These are phyloP conservation scores for Palythoa grandis DNA, from an alignment of 92 coral and sea anemone species.

Conservation along the genomic window DNA sequence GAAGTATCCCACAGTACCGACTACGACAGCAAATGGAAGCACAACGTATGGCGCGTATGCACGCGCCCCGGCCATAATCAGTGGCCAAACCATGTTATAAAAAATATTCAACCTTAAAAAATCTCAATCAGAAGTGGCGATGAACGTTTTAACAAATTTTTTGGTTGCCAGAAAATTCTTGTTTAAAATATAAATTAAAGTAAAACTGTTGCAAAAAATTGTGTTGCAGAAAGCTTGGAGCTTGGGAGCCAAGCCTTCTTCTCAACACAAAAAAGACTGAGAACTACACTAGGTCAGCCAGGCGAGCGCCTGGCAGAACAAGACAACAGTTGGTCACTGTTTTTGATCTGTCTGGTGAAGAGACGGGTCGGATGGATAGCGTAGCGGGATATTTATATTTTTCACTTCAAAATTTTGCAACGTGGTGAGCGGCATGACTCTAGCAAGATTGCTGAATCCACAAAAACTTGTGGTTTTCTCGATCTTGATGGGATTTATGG, in stretches of 20 bases:
- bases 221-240: background rate
- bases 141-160: background rate
- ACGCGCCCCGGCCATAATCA: constrained; percentile 76
- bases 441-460: constrained; percentile 50
- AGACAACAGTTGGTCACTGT: constrained; percentile 37
- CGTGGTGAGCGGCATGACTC: constrained; percentile 2
- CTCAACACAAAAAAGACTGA: background rate
- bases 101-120: constrained; percentile 3
- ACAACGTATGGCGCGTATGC: constrained; percentile 93
- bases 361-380: constrained; percentile 24
- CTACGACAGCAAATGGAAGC: constrained; percentile 85
- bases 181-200: background rate
- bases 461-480: constrained; percentile 60
- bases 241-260: constrained; percentile 17
- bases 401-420: background rate
- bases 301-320: constrained; percentile 53
- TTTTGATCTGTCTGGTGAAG: background rate
- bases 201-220: background rate
- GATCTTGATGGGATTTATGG: constrained; percentile 50
- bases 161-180: background rate
- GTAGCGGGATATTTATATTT: background rate
- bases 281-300: background rate
- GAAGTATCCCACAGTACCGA: constrained; percentile 90
- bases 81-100: constrained; percentile 74
- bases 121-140: background rate